A percentile compares a stretch with the other conserved stretches of the same genome.
These are phyloP conservation scores for Alviniconcha marisindica DNA, from an alignment of 1,140 invertebrate species.

Conservation along the genomic window DNA sequence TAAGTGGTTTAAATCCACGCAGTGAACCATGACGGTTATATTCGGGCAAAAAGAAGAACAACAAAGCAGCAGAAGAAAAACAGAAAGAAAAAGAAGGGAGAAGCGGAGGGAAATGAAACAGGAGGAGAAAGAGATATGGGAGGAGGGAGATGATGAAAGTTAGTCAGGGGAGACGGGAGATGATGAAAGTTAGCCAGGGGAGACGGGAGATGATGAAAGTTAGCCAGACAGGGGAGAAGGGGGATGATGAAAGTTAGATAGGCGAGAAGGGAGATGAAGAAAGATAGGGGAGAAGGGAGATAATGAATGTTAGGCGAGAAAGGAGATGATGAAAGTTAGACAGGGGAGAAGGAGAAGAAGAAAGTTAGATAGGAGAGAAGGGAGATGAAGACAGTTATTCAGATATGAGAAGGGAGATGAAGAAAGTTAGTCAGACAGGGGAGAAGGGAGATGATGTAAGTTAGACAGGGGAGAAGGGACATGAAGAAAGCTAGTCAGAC, in stretches of 20 bases:
- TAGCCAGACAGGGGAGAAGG: not conserved
- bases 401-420: not conserved
- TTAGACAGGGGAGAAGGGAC: not conserved
- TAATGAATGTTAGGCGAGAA: not conserved
- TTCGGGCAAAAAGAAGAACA: conserved; percentile 6
- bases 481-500: not conserved
- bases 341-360: conserved; percentile 23
- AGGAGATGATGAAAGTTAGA: conserved; percentile 11
- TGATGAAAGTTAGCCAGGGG: not conserved
- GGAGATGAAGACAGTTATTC: conserved; percentile 8
- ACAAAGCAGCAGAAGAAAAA: conserved; percentile 28
- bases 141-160: not conserved
- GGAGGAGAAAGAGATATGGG: conserved; percentile 29
- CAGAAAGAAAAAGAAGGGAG: conserved; percentile 25
- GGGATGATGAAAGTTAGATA: not conserved
- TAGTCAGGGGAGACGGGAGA: conserved; percentile 8
- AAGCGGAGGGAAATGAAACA: conserved; percentile 29
- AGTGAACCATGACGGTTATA: too few species aligned
- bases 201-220: not conserved
- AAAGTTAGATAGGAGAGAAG: not conserved
- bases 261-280: not conserved
- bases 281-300: not conserved
- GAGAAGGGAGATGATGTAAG: not conserved
- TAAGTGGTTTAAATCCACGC: too few species aligned
- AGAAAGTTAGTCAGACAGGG: not conserved